These are phyloP conservation scores for Halocaridina rubra DNA, from an alignment of 2,888 invertebrate species.

Conservation along the genomic window DNA sequence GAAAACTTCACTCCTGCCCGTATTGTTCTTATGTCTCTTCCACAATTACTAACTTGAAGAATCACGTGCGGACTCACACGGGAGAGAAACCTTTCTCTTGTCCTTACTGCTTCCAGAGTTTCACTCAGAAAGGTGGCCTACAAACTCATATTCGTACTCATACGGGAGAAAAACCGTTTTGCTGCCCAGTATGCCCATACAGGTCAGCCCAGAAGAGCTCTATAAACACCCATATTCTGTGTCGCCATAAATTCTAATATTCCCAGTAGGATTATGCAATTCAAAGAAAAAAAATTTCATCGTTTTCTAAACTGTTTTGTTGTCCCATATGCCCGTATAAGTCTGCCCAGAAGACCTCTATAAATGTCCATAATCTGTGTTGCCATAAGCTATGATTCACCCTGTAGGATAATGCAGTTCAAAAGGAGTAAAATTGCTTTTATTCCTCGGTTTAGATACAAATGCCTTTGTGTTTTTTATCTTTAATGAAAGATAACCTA, in stretches of 20 bases:
- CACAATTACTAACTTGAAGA: constrained; percentile 29
- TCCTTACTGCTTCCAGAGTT: constrained; percentile 34
- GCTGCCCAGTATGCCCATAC: constrained; percentile 42
- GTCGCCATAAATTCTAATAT: constrained; percentile 4
- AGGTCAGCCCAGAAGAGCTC: constrained; percentile 42
- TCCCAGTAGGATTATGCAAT: background rate
- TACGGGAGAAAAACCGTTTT: constrained; percentile 49
- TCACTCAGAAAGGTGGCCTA: constrained; percentile 46
- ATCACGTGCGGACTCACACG: constrained; percentile 39
- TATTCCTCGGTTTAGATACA: no score
- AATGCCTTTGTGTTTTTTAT: no score
- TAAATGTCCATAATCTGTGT: background rate
- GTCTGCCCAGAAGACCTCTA: background rate
- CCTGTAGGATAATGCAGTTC: no score
- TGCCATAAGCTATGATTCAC: no score
- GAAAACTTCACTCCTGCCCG: constrained; percentile 9
- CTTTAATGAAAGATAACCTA: no score
- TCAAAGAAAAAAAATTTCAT: no score
- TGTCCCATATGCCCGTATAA: background rate
- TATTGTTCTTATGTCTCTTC: constrained; percentile 29
- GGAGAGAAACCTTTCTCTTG: constrained; percentile 53
- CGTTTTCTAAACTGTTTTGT: background rate
- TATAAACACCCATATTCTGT: constrained; percentile 33
- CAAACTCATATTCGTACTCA: constrained; percentile 40
- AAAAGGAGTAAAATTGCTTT: no score